Evolutionary conservation across 2,797 vertebrate genomes (phyloP), one percentile per base, ranked within the genome.

Genomic region (Danio aesculapii): DNA sequence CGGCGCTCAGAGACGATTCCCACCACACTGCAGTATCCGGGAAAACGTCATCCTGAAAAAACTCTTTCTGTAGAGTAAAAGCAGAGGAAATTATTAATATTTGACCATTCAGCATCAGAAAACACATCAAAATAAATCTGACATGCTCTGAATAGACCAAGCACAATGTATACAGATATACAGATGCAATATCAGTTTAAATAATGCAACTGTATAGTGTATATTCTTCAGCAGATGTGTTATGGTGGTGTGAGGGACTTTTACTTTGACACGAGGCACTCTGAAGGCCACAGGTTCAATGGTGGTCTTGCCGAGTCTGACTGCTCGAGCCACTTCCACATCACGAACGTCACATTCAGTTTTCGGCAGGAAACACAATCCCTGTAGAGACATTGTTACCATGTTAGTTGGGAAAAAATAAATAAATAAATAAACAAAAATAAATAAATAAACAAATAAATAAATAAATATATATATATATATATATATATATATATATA

Each of bases 21-120:
- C 98, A 99, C 88, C 92, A 95, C 17, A 95, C 84, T 0, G 92
- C 89, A 0, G 97, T 97, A 0, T 95, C 91, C 0, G 96, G 94
- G 84, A 92, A 99, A 46, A 99, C 78, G 6, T 99, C 98, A 0
- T 99, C 97, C 90, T 99, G 98, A 94, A 99, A 99, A 88, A 97
- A 98, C 85, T 99, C 98, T 96, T 98, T 99, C 98, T 99, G 94
- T 4, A 11, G 10, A 59, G 19, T 1, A 5, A 41, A 46, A 9
- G 19, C 19, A 14, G 6, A 64, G 16, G 6, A 55, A n/a, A 71
- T n/a, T 3, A 16, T n/a, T 30, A 11, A 52, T n/a, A 41, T 17
- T 30, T n/a, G 30, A 2, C 19, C 43, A 73, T 47, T 6, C 8
- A 59, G 17, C 39, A 46, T 21, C n/a, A 44, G 41, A 44, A 69